Conservation (phyloP, 2,888 invertebrate genomes). For the Ditylenchus weischeri region DNA sequence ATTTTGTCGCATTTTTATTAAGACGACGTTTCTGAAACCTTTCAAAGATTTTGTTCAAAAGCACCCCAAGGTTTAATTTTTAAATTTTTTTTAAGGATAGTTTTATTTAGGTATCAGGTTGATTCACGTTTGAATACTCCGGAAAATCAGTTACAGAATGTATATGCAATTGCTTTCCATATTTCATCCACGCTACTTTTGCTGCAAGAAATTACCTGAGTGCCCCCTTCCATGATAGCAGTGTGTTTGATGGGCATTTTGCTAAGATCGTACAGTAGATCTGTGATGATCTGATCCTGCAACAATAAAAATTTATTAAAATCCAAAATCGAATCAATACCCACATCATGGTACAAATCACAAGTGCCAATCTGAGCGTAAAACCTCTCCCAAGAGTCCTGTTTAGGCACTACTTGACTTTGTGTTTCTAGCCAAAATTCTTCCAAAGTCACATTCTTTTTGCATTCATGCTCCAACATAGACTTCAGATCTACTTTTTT, state of each 20-base stretch:
- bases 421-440: slow-evolving; percentile 49
- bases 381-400: slow-evolving; percentile 74
- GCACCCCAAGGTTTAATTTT: too few species aligned
- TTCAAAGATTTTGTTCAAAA: too few species aligned
- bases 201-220: slow-evolving; percentile 69
- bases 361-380: slow-evolving; percentile 83
- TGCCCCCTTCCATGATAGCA: slow-evolving; percentile 74
- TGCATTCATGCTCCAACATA: slow-evolving; percentile 41
- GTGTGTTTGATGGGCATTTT: slow-evolving; percentile 77
- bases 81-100: too few species aligned
- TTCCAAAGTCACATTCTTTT: slow-evolving; percentile 44
- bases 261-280: slow-evolving; percentile 77
- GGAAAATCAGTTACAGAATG: too few species aligned
- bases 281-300: slow-evolving; percentile 68
- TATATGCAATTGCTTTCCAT: too few species aligned
- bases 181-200: too few species aligned
- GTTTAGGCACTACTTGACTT: slow-evolving; percentile 45
- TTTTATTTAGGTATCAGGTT: too few species aligned
- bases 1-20: too few species aligned
- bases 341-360: slow-evolving; percentile 72
- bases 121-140: too few species aligned
- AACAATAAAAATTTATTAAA: not conserved
- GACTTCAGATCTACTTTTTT: slow-evolving; percentile 39
- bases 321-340: not conserved
- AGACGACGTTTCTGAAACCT: too few species aligned